Percentiles rank a stretch among this genome's conserved stretches.
Evolutionary conservation across 2,113 vertebrate species (phyloP).

Genomic region (Cololabis saira): DNA sequence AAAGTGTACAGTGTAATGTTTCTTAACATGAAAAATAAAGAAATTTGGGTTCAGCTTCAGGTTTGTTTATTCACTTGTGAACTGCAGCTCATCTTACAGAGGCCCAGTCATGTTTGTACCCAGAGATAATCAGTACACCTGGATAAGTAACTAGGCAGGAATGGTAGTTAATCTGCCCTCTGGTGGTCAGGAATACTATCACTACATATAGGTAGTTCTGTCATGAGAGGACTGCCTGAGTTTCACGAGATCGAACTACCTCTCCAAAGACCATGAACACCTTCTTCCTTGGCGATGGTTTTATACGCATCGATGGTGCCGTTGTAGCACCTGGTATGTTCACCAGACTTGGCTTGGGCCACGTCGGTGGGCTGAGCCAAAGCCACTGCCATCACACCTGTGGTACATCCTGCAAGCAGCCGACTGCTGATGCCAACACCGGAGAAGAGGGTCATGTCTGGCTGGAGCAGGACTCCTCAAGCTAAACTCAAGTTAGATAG

Average conservation of each 20-base stretch:
- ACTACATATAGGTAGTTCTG: not conserved
- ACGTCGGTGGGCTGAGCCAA: conserved; percentile 92
- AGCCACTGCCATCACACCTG: conserved; percentile 86
- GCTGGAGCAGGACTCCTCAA: not conserved
- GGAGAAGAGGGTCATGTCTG: conserved; percentile 8
- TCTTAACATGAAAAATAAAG: no score
- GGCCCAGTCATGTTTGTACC: no score
- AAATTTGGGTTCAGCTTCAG: no score
- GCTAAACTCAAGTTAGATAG: not conserved
- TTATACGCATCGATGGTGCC: conserved; percentile 88
- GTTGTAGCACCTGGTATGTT: conserved; percentile 78
- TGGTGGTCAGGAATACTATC: no score
- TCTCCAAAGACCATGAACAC: conserved; percentile 88
- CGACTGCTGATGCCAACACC: conserved; percentile 78
- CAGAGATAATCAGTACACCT: no score
- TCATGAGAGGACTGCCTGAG: not conserved
- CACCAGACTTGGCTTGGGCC: conserved; percentile 75
- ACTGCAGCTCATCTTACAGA: no score
- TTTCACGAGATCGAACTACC: conserved; percentile 63
- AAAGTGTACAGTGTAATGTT: no score
- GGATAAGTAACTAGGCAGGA: no score
- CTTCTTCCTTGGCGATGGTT: conserved; percentile 88
- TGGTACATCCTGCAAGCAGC: conserved; percentile 88
- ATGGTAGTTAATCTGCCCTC: no score
- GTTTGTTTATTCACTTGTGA: no score